phyloP scores from a whole-genome alignment of 2,113 vertebrate genomes.

The Columba janthina region DNA sequence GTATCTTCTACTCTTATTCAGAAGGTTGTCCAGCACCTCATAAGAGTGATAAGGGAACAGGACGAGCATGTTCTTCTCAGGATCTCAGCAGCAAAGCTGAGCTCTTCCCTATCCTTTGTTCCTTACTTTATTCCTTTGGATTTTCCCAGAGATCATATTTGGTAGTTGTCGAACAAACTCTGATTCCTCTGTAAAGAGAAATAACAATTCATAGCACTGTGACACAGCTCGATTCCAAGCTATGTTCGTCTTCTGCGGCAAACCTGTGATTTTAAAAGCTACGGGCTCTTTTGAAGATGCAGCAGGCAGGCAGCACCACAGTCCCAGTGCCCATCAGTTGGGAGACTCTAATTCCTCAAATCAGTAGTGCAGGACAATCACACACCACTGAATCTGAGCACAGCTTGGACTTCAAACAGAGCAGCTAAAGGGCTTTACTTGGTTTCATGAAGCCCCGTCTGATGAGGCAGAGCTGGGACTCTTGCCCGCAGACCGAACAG shows the following conservation, averaged over 20 bases:
- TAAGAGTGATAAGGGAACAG: background rate
- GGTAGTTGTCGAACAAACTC: slow-evolving; percentile 68
- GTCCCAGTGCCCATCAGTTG: background rate
- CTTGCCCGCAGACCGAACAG: background rate
- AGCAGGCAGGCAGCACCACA: background rate
- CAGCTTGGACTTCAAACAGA: background rate
- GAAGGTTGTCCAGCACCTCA: background rate
- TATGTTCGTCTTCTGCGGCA: background rate
- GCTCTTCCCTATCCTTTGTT: slow-evolving; percentile 53
- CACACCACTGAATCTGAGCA: background rate
- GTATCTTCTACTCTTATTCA: background rate
- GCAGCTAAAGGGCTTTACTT: background rate
- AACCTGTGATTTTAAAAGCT: background rate
- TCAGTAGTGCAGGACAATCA: background rate
- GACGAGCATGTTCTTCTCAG: background rate
- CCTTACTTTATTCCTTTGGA: slow-evolving; percentile 48
- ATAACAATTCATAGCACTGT: background rate
- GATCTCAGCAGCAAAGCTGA: background rate
- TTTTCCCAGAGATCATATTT: slow-evolving; percentile 67
- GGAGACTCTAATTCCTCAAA: background rate
- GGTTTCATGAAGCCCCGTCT: background rate
- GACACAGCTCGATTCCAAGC: background rate
- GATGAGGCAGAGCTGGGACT: background rate
- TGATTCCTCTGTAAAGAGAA: background rate
- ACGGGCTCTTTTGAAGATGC: rapidly evolving